Percentiles rank a stretch among this genome's conserved stretches.
These are phyloP conservation scores for Leptinotarsa juncta DNA, from an alignment of 2,888 invertebrate genomes.

Conservation along the genomic window DNA sequence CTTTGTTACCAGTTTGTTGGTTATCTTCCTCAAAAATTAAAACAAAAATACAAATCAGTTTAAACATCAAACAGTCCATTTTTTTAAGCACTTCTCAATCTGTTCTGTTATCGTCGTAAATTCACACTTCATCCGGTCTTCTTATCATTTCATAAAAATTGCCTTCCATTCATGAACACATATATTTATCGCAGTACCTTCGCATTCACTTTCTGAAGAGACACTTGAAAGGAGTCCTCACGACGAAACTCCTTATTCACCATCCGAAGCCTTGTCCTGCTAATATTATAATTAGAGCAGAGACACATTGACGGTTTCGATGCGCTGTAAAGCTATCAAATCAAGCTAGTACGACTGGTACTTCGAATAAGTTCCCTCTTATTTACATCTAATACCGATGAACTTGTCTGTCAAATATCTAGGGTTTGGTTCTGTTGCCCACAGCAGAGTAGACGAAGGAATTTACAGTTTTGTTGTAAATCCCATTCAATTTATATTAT, in stretches of 20 bases:
- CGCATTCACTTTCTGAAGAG: constrained; percentile 3
- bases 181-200: not conserved
- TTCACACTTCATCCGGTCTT: not conserved
- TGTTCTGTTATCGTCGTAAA: not conserved
- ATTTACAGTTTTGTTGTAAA: constrained; percentile 41
- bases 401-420: constrained; percentile 30
- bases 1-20: too few species aligned
- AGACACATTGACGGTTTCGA: constrained; percentile 59
- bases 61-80: too few species aligned
- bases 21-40: too few species aligned
- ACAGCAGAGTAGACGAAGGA: constrained; percentile 29
- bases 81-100: too few species aligned
- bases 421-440: constrained; percentile 20
- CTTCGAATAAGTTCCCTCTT: constrained; percentile 16
- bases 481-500: constrained; percentile 43
- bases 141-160: not conserved
- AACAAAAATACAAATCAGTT: too few species aligned
- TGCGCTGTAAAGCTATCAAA: constrained; percentile 48
- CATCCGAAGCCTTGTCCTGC: constrained; percentile 48
- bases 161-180: constrained; percentile 11
- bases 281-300: constrained; percentile 62
- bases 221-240: constrained; percentile 16
- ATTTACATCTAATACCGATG: constrained; percentile 29
- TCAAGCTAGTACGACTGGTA: constrained; percentile 22
- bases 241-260: constrained; percentile 41